These are phyloP conservation scores for Heteromyza rotundicornis DNA, from an alignment of 2,888 invertebrate species.

Conservation along the genomic window DNA sequence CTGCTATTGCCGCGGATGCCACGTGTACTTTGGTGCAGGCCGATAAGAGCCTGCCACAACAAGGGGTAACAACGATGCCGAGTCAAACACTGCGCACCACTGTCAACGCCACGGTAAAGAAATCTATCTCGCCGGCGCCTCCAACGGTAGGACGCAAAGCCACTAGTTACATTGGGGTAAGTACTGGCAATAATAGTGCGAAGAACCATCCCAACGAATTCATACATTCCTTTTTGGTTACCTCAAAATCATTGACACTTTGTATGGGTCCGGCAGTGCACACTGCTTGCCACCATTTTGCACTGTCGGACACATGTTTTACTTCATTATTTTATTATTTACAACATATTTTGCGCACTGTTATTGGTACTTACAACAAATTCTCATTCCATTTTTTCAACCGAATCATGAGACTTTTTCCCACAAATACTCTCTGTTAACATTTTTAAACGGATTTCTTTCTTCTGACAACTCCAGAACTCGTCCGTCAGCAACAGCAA, in stretches of 20 bases:
- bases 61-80: constrained; percentile 15
- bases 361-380: constrained; percentile 49
- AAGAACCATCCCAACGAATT: constrained; percentile 20
- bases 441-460: neutral
- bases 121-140: constrained; percentile 63
- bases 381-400: neutral
- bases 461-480: too few species aligned
- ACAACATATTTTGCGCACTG: constrained; percentile 45
- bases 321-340: too few species aligned
- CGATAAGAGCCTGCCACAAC: constrained; percentile 22
- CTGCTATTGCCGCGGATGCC: constrained; percentile 12
- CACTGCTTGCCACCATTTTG: too few species aligned
- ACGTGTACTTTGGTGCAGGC: neutral
- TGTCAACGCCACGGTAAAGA: constrained; percentile 47
- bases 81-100: neutral
- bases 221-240: neutral
- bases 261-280: too few species aligned
- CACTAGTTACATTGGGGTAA: constrained; percentile 70
- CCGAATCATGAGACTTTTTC: too few species aligned
- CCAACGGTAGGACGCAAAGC: constrained; percentile 67
- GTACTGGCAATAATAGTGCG: constrained; percentile 52
- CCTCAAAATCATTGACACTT: too few species aligned
- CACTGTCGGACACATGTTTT: constrained; percentile 32
- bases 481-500: constrained; percentile 64
- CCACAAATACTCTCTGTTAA: neutral